Conservation (phyloP, 2,888 invertebrate species). For the Glaucopsyche alexis region DNA sequence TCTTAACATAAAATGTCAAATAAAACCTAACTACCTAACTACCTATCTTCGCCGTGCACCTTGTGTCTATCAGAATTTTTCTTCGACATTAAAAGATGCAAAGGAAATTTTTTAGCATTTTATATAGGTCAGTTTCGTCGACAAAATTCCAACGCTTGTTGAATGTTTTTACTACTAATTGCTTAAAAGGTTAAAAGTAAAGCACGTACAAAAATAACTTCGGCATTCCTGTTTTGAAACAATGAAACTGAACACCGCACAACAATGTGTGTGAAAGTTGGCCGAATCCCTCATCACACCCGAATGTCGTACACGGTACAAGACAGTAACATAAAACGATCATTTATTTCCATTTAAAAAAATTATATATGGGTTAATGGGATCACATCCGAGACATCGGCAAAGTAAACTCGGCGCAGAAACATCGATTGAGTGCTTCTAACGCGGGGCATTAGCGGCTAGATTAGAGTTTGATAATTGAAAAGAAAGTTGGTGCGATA, state of each 20-base stretch:
- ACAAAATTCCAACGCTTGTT: too few species aligned
- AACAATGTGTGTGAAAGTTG: conserved; percentile 26
- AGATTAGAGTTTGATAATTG: conserved; percentile 37
- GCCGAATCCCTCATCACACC: conserved; percentile 9
- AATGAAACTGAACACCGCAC: conserved; percentile 28
- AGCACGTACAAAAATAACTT: not conserved
- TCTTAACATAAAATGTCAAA: too few species aligned
- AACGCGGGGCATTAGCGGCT: not conserved
- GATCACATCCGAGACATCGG: conserved; percentile 59
- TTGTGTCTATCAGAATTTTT: too few species aligned
- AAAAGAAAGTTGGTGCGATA: conserved; percentile 58
- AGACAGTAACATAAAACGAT: conserved; percentile 49
- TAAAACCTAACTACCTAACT: too few species aligned
- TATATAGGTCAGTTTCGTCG: too few species aligned
- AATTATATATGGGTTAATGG: conserved; percentile 68
- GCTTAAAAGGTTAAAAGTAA: conserved; percentile 15
- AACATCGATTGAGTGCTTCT: not conserved
- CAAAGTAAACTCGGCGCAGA: conserved; percentile 1
- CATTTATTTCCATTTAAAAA: conserved; percentile 55
- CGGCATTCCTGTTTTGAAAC: conserved; percentile 7
- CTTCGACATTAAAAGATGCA: too few species aligned
- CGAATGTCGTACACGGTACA: conserved; percentile 35
- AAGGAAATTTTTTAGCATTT: too few species aligned
- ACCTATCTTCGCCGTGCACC: too few species aligned
- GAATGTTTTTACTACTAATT: not conserved